Conservation (phyloP, 2,888 invertebrate species). For the Spodoptera picta region DNA sequence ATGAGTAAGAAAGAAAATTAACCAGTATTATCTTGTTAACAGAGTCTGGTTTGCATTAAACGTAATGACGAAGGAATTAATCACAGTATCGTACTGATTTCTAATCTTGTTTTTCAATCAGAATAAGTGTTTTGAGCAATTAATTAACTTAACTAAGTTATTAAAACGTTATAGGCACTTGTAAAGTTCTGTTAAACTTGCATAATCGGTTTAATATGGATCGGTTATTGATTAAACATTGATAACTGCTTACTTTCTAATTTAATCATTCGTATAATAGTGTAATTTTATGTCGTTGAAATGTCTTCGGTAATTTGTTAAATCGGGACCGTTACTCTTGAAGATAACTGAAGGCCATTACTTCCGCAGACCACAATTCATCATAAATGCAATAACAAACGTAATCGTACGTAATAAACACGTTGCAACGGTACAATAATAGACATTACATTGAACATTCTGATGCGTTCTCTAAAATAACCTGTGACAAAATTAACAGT, state of each 20-base stretch:
- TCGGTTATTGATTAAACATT: slow-evolving; percentile 43
- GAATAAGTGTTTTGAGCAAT: slow-evolving; percentile 30
- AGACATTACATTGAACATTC: slow-evolving; percentile 78
- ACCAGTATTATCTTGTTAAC: slow-evolving; percentile 22
- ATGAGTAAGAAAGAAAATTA: slow-evolving; percentile 30
- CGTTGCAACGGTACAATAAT: slow-evolving; percentile 53
- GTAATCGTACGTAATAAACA: slow-evolving; percentile 42
- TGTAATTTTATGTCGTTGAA: slow-evolving; percentile 4
- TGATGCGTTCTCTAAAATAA: slow-evolving; percentile 79
- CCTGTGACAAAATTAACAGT: slow-evolving; percentile 80
- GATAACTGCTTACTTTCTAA: slow-evolving; percentile 35
- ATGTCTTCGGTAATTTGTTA: slow-evolving; percentile 3
- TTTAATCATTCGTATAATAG: slow-evolving; percentile 17
- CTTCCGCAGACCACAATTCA: slow-evolving; percentile 49
- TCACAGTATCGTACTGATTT: slow-evolving; percentile 45
- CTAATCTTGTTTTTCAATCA: slow-evolving; percentile 45
- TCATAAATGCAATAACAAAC: slow-evolving; percentile 47
- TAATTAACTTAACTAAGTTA: slow-evolving; percentile 35
- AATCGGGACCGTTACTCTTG: not conserved
- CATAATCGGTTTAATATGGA: slow-evolving; percentile 31
- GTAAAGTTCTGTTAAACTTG: slow-evolving; percentile 25
- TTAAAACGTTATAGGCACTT: slow-evolving; percentile 24
- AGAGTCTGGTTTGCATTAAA: slow-evolving; percentile 32
- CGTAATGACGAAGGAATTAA: slow-evolving; percentile 23
- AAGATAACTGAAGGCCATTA: slow-evolving; percentile 36